A percentile compares a stretch with the other conserved stretches of the same genome.
Evolutionary conservation across 92 coral and sea anemone genomes (phyloP).

Genomic region (Diadumene lineata): DNA sequence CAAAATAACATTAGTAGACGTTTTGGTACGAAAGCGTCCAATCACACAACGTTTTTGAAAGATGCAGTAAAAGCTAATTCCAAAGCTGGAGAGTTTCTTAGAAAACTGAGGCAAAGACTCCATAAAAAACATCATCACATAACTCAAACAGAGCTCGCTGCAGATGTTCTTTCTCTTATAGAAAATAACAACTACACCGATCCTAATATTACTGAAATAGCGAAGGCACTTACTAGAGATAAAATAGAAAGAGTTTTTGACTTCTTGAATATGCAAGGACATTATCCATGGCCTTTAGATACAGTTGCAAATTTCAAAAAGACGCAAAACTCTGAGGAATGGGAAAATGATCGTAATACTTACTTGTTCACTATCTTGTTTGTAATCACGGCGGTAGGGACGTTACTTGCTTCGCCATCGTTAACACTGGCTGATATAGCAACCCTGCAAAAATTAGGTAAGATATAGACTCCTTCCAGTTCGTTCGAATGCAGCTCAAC

Average conservation of each 20-base stretch:
- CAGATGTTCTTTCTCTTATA: slow-evolving; percentile 7
- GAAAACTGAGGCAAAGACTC: slow-evolving; percentile 5
- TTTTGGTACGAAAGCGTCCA: neutral
- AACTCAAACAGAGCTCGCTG: slow-evolving; percentile 8
- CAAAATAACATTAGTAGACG: neutral
- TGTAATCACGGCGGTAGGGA: slow-evolving; percentile 80
- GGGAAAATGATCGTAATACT: slow-evolving; percentile 36
- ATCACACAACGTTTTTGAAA: neutral
- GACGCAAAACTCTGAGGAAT: slow-evolving; percentile 50
- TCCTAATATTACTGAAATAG: slow-evolving; percentile 24
- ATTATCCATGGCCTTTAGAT: slow-evolving; percentile 91
- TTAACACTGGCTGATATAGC: slow-evolving; percentile 90
- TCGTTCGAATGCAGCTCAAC: neutral
- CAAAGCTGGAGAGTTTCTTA: neutral
- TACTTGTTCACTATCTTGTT: slow-evolving; percentile 71
- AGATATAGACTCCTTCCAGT: too few species aligned
- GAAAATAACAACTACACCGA: neutral
- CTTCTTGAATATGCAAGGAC: slow-evolving; percentile 76
- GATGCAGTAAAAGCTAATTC: neutral
- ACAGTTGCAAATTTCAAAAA: slow-evolving; percentile 65
- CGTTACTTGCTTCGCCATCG: slow-evolving; percentile 77
- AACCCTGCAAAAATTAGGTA: slow-evolving; percentile 82
- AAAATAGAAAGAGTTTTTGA: slow-evolving; percentile 69
- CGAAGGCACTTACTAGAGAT: slow-evolving; percentile 43
- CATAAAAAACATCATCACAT: neutral